Evolutionary conservation across 2,888 invertebrate species (phyloP), one percentile per base, ranked within the genome.

Genomic region (Nomada ferruginata): DNA sequence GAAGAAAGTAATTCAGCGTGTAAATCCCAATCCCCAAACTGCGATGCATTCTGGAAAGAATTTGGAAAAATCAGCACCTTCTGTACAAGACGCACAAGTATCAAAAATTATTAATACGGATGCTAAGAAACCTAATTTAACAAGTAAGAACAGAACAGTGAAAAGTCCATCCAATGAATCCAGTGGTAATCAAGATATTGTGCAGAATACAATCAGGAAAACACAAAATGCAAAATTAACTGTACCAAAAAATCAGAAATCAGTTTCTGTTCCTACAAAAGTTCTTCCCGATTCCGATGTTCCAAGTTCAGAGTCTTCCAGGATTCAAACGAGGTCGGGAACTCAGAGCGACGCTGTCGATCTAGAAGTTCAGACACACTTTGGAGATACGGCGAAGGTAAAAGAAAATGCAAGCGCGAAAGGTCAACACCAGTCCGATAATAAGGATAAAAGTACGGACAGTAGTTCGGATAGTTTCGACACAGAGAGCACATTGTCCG

Each of bases 271-370:
- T 90, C 88, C 92, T 89, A 87, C 85, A 60, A 92, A 91, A 92
- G 89, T 89, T 92, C 93, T 92, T 93, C 92, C 93, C 76, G 91
- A 92, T 88, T 86, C 86, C 60, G 88, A 89, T 91, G 88, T 91
- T 92, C 91, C 91, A 89, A 91, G 85, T 90, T 86, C 89, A 84
- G 92, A 93, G 93, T 93, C 93, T 93, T 93, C 93, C 93, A 93
- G 91, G 89, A 89, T 93, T 87, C 92, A 93, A 88, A 93, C 93
- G 61, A 90, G 92, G 82, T 93, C 92, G 59, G 92, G 92, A 87
- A 87, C 90, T 83, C 89, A 90, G 75, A 90, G 68, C 74, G 91
- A 91, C 71, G 69, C 64, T 13, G 57, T 13, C 57, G 76, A 77
- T 80, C 26, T 69, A 71, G 77, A 81, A 50, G 65, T 74, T 69